Percentiles rank a stretch among this genome's conserved stretches.
Evolutionary conservation across 1,140 invertebrate genomes (phyloP).

Genomic region (Archegozetes longisetosus): DNA sequence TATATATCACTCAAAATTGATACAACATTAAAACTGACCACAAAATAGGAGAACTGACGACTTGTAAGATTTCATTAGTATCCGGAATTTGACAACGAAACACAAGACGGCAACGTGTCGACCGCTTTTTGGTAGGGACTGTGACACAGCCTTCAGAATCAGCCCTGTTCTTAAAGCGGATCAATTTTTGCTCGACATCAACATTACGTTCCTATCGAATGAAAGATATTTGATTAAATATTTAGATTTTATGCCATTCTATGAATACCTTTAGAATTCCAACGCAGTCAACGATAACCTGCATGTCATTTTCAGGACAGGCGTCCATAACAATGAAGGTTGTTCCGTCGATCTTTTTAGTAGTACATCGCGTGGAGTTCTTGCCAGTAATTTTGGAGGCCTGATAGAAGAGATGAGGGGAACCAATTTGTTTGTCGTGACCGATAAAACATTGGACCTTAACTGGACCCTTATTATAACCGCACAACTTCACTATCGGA

Average conservation of each 20-base stretch:
- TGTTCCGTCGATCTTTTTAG: conserved; percentile 76
- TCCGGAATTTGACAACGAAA: conserved; percentile 65
- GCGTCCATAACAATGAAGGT: conserved; percentile 82
- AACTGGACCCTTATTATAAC: conserved; percentile 59
- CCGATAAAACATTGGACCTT: conserved; percentile 84
- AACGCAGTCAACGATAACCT: conserved; percentile 37
- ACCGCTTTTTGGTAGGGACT: conserved; percentile 48
- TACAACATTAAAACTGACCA: conserved; percentile 35
- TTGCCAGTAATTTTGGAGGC: conserved; percentile 59
- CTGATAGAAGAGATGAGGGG: conserved; percentile 86
- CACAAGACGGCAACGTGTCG: conserved; percentile 82
- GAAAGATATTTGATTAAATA: neutral
- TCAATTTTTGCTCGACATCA: conserved; percentile 68
- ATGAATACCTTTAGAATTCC: conserved; percentile 39
- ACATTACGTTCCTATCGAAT: conserved; percentile 60
- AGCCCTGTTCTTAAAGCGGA: conserved; percentile 16
- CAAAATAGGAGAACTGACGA: conserved; percentile 77
- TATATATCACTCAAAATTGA: neutral
- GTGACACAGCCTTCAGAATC: neutral
- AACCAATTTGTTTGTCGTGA: conserved; percentile 63
- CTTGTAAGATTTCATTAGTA: conserved; percentile 64
- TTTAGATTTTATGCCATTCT: neutral
- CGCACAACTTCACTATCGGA: conserved; percentile 67
- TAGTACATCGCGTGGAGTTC: conserved; percentile 80
- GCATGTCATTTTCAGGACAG: conserved; percentile 71